Evolutionary conservation across 2,888 invertebrate species (phyloP), one percentile per base, ranked within the genome.

Genomic region (Antheraea yamamai): DNA sequence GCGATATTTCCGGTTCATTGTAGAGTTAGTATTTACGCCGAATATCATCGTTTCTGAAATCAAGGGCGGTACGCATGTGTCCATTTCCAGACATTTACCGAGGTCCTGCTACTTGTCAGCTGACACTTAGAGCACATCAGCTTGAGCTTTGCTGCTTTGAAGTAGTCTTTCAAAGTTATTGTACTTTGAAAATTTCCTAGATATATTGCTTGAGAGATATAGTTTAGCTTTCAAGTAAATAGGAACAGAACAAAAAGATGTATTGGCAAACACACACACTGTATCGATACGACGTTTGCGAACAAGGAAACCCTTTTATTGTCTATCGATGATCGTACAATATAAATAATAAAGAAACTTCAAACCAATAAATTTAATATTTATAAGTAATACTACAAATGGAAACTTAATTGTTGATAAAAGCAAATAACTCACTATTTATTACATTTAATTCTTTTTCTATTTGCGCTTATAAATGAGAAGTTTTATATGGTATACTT

Each of bases 291-390:
- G 68, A 72, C 51, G n/a, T 55, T 52, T 75, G 75, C 78, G 82
- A 61, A 85, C 85, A 85, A 76, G 83, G 75, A 80, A 85, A 85
- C 74, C 80, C 81, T 84, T 83, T 85, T 85, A 85, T 82, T 64
- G 78, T 14, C 39, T n/a, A 72, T 68, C 10, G n/a, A 51, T 26
- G 68, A 7, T 66, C 16, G 26, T 30, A 66, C 26, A 30, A 66
- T 16, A 66, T 66, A 66, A 30, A 30, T 30, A 66, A 66, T 26
- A 30, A 66, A 66, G 64, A 30, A 14, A 14, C 23, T 26, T 14
- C 64, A 26, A 30, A 16, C 4, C 26, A 14, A 30, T 66, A 30
- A 1, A 30, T 16, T 30, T 55, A 61, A 23, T 6, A 20, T 20
- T 55, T 55, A 7, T 20, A 55, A 20, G 20, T 7, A 55, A 55